phyloP scores from a whole-genome alignment of 2,888 invertebrate genomes.

The Sturmia bella region DNA sequence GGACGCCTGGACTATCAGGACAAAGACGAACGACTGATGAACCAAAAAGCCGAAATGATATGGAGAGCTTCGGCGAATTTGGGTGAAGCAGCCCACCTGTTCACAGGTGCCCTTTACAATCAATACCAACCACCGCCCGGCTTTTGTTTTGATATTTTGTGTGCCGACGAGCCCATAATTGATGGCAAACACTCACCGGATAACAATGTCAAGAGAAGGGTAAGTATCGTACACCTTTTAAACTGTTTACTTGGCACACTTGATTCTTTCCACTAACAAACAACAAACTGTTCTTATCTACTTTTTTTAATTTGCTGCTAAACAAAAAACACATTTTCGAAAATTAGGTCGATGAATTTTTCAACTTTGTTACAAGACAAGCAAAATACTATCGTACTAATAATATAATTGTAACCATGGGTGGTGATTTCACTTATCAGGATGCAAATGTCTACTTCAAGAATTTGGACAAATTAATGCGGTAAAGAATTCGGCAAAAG shows the following conservation, averaged over 20 bases:
- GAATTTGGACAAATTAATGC: slow-evolving; percentile 93
- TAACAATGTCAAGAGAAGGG: slow-evolving; percentile 90
- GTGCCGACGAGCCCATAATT: slow-evolving; percentile 92
- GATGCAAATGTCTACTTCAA: slow-evolving; percentile 90
- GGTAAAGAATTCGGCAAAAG: slow-evolving; percentile 74
- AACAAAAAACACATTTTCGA: background rate
- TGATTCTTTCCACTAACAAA: background rate
- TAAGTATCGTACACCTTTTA: slow-evolving; percentile 83
- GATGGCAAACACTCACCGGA: slow-evolving; percentile 91
- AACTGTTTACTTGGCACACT: background rate
- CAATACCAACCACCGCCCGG: slow-evolving; percentile 93
- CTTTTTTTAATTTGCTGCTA: background rate
- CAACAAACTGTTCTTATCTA: slow-evolving; percentile 83
- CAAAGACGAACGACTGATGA: slow-evolving; percentile 84
- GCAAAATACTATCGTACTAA: slow-evolving; percentile 85
- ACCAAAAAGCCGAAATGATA: slow-evolving; percentile 89
- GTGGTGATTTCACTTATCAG: slow-evolving; percentile 94
- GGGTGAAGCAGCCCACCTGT: slow-evolving; percentile 87
- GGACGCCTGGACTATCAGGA: slow-evolving; percentile 94
- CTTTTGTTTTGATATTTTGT: slow-evolving; percentile 95
- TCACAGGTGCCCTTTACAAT: slow-evolving; percentile 92
- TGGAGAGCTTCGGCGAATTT: slow-evolving; percentile 90
- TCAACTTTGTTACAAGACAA: slow-evolving; percentile 84
- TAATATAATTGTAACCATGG: slow-evolving; percentile 93
- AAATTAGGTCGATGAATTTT: slow-evolving; percentile 82